Evolutionary conservation across 1,140 invertebrate genomes (phyloP).

Genomic region (Scylla paramamosain): DNA sequence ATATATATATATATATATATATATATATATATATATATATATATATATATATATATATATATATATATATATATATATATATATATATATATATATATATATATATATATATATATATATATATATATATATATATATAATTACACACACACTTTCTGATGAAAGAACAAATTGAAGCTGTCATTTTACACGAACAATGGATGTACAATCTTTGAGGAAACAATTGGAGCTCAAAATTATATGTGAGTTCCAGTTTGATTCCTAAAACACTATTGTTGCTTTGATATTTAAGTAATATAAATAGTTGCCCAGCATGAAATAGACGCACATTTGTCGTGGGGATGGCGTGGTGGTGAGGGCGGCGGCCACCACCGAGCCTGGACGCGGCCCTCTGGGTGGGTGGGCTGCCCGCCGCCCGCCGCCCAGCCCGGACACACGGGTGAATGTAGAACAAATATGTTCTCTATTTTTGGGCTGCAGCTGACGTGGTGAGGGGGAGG

Average conservation of each 20-base stretch:
- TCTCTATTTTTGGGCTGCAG: background rate
- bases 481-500: background rate
- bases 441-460: constrained; percentile 16
- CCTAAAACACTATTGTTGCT: too few relatives aligned
- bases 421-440: background rate
- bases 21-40: too few relatives aligned
- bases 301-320: too few relatives aligned
- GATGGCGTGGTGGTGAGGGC: background rate
- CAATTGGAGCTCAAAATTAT: background rate
- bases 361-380: background rate
- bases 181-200: too few relatives aligned
- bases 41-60: constrained; percentile 28
- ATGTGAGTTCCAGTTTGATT: background rate
- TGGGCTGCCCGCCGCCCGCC: background rate
- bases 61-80: constrained; percentile 53
- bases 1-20: too few relatives aligned
- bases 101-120: constrained; percentile 56
- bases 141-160: background rate
- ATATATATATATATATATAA: constrained; percentile 54
- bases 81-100: constrained; percentile 56
- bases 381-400: background rate
- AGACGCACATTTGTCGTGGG: too few relatives aligned
- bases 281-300: too few relatives aligned
- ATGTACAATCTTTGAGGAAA: background rate
- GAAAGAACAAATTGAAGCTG: background rate